Evolutionary conservation across 2,113 vertebrate species (phyloP).

Genomic region (Symphodus melops): DNA sequence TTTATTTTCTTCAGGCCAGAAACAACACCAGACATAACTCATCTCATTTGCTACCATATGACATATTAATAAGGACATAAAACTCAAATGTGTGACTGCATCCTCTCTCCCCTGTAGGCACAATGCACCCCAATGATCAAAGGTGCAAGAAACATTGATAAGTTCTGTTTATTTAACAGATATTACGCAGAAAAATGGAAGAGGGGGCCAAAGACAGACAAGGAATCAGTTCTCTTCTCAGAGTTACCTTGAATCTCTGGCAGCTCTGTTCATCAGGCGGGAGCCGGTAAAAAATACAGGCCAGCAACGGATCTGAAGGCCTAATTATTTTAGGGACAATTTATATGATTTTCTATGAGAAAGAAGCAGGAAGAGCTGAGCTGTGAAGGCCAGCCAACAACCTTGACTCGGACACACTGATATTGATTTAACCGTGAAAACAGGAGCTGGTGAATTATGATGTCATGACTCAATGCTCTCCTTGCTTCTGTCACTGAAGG

Average conservation of each 20-base stretch:
- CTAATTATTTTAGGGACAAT: constrained; percentile 84
- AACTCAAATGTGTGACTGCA: not conserved
- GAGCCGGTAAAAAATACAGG: constrained; percentile 70
- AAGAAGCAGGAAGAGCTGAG: constrained; percentile 70
- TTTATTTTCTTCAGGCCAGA: not conserved
- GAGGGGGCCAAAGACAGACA: constrained; percentile 25
- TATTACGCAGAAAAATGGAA: not conserved
- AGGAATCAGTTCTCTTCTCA: constrained; percentile 56
- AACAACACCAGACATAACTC: not conserved
- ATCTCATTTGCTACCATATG: constrained; percentile 13
- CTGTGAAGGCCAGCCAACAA: constrained; percentile 75
- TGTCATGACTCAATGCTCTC: constrained; percentile 82
- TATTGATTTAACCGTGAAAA: constrained; percentile 85
- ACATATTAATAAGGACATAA: not conserved
- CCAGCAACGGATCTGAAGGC: constrained; percentile 76
- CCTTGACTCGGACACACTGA: constrained; percentile 83
- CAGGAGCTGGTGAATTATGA: constrained; percentile 82
- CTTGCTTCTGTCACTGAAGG: constrained; percentile 76
- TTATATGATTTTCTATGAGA: constrained; percentile 82
- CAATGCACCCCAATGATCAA: not conserved
- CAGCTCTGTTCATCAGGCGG: constrained; percentile 72
- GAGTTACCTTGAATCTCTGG: constrained; percentile 73
- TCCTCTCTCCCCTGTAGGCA: not conserved
- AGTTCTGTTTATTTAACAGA: constrained; percentile 3
- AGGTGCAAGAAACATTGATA: not conserved